These are phyloP conservation scores for Hiodon alosoides DNA, from an alignment of 2,113 vertebrate species.

Conservation along the genomic window DNA sequence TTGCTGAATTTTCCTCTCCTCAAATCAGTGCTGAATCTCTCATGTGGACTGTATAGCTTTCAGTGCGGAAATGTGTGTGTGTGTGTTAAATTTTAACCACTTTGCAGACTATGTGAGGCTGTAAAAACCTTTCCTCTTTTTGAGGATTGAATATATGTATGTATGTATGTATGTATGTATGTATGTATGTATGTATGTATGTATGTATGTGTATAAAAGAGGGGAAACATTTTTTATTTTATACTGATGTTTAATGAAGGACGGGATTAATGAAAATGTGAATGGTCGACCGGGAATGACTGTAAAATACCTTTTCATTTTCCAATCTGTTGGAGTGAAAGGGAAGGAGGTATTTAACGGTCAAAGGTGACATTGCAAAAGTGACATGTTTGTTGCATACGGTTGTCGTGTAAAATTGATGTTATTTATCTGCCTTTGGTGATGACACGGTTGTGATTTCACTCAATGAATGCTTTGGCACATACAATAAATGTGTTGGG, in stretches of 20 bases:
- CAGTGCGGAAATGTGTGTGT: no score
- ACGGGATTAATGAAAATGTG: neutral
- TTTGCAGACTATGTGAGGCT: neutral
- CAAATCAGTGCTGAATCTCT: no score
- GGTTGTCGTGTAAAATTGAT: conserved; percentile 1
- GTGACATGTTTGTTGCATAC: conserved; percentile 5
- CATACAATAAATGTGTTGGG: conserved; percentile 1
- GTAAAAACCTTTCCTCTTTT: neutral
- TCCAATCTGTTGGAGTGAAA: neutral
- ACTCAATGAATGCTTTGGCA: conserved; percentile 5
- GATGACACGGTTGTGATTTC: neutral
- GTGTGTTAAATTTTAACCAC: neutral
- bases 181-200: neutral
- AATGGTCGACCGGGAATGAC: neutral
- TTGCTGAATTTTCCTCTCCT: no score
- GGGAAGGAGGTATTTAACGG: neutral
- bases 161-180: neutral
- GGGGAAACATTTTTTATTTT: conserved; percentile 4
- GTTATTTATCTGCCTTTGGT: neutral
- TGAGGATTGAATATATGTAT: conserved; percentile 7
- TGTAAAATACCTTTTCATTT: neutral
- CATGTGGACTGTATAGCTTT: no score
- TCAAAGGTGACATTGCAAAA: neutral
- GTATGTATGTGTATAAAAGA: neutral
- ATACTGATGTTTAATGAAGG: neutral